Percentiles rank a stretch among this genome's conserved stretches.
phyloP scores from a whole-genome alignment of 2,797 vertebrate species.

The Smutsia temminckii region DNA sequence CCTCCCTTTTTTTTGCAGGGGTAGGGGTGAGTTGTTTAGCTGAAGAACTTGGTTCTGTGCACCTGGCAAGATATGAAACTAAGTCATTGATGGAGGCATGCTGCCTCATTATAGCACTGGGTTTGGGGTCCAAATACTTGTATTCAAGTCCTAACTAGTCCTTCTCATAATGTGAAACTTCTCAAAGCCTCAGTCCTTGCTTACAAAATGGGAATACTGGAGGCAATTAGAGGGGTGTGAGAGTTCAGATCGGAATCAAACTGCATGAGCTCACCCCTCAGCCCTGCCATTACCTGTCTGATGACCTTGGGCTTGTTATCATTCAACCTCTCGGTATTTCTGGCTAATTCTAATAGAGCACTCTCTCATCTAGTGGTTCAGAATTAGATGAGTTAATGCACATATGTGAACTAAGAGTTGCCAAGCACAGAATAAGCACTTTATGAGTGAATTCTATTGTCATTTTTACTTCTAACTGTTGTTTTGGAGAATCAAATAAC shows the following conservation, averaged over 20 bases:
- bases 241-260: conserved; percentile 18
- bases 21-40: background rate
- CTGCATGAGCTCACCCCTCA: background rate
- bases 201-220: background rate
- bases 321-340: conserved; percentile 27
- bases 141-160: conserved; percentile 7
- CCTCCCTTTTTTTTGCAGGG: background rate
- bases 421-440: background rate
- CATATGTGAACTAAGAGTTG: background rate
- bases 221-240: background rate
- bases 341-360: conserved; percentile 23
- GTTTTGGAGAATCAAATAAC: conserved; percentile 34
- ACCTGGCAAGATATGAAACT: background rate
- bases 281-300: background rate
- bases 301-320: background rate
- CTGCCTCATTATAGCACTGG: background rate
- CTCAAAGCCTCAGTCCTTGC: background rate
- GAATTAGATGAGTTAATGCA: conserved; percentile 20
- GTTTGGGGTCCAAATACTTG: background rate
- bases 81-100: background rate
- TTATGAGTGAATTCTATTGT: background rate
- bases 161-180: background rate
- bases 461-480: conserved; percentile 53
- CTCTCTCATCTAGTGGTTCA: background rate
- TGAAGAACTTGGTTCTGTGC: background rate